Evolutionary conservation across 2,113 vertebrate species (phyloP).

Genomic region (Petromus typicus): DNA sequence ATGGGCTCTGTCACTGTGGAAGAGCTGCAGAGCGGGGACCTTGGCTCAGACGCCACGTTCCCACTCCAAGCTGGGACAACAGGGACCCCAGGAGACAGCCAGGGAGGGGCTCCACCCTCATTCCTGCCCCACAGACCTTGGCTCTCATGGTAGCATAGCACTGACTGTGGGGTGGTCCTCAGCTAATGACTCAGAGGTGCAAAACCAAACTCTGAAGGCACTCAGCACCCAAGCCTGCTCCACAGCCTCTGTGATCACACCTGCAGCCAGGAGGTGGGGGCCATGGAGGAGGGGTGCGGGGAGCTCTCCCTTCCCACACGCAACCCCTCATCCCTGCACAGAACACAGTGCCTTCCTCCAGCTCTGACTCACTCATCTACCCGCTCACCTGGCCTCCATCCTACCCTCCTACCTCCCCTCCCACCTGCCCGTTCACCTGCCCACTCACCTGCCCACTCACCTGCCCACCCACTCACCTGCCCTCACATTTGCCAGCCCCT

Average conservation of each 20-base stretch:
- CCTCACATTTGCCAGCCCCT: not conserved
- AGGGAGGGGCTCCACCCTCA: not conserved
- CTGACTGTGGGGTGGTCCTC: not conserved
- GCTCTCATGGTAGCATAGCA: not conserved
- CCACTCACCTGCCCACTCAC: not conserved
- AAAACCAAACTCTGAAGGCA: not conserved
- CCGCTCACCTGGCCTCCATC: not conserved
- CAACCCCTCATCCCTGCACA: not conserved
- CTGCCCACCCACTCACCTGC: not conserved
- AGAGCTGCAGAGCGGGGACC: not conserved
- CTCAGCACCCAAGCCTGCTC: accelerated
- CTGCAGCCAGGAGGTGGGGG: not conserved
- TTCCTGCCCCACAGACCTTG: not conserved
- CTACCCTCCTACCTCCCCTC: not conserved
- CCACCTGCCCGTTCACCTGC: not conserved
- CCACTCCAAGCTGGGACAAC: not conserved
- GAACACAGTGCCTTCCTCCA: not conserved
- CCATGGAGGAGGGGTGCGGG: accelerated
- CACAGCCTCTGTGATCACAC: not conserved
- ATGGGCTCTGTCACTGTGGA: not conserved
- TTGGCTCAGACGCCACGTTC: not conserved
- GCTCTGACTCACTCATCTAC: not conserved
- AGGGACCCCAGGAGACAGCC: not conserved
- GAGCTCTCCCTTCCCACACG: not conserved
- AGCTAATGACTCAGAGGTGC: conserved; percentile 18